These are phyloP conservation scores for Ligdia adustata DNA, from an alignment of 2,888 invertebrate genomes.

Conservation along the genomic window DNA sequence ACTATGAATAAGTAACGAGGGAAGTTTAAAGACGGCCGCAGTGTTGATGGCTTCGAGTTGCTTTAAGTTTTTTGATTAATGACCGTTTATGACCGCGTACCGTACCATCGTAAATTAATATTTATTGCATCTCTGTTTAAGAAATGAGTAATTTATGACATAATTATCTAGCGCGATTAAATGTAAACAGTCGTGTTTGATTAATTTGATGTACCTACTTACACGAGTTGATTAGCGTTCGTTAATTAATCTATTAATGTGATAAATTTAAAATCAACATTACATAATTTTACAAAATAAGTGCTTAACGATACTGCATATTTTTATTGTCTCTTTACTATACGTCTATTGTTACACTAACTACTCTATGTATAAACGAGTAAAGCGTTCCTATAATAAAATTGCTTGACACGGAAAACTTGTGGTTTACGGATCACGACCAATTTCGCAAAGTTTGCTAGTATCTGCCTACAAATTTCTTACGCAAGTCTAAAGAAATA, in stretches of 20 bases:
- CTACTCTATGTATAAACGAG: constrained; percentile 1
- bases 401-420: constrained; percentile 65
- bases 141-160: constrained; percentile 15
- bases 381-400: constrained; percentile 45
- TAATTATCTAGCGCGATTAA: constrained; percentile 13
- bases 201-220: constrained; percentile 17
- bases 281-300: too few species aligned
- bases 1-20: constrained; percentile 42
- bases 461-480: constrained; percentile 58
- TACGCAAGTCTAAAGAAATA: constrained; percentile 61
- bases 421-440: constrained; percentile 74
- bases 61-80: constrained; percentile 39
- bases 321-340: too few species aligned
- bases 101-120: constrained; percentile 22
- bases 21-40: constrained; percentile 28
- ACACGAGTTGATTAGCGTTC: constrained; percentile 2
- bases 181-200: constrained; percentile 7
- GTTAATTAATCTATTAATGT: constrained; percentile 12
- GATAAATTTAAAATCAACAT: too few species aligned
- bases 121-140: constrained; percentile 18
- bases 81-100: constrained; percentile 26
- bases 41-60: constrained; percentile 26
- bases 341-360: constrained; percentile 1
- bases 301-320: too few species aligned
- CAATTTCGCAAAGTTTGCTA: constrained; percentile 71